Percentiles rank a stretch among this genome's conserved stretches.
Evolutionary conservation across 1,140 invertebrate genomes (phyloP).

Genomic region (Pseudomyrmex concolor): DNA sequence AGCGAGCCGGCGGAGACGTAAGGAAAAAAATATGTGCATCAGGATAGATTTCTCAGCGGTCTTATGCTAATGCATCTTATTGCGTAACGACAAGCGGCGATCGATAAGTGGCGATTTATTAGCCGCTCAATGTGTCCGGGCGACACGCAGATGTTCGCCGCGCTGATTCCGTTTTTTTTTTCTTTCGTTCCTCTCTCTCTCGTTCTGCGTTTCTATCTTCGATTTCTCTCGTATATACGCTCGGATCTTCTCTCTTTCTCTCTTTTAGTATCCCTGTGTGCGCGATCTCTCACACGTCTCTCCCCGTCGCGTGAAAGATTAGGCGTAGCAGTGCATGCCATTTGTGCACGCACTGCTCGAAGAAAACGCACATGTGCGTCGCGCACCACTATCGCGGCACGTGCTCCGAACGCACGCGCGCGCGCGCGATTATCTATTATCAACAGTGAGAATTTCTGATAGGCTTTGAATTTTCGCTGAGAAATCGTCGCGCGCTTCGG

Average conservation of each 20-base stretch:
- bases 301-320: conserved; percentile 44
- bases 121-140: conserved; percentile 36
- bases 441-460: conserved; percentile 34
- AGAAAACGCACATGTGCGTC: conserved; percentile 38
- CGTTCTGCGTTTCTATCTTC: not conserved
- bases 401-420: conserved; percentile 9
- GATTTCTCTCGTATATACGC: not conserved
- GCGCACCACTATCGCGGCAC: conserved; percentile 47
- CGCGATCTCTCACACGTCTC: not conserved
- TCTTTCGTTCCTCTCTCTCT: conserved; percentile 8
- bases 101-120: conserved; percentile 59
- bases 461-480: conserved; percentile 44
- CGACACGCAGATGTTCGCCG: conserved; percentile 58
- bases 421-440: conserved; percentile 38
- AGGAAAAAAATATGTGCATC: conserved; percentile 50
- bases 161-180: conserved; percentile 44
- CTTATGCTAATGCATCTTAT: conserved; percentile 57
- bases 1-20: conserved; percentile 29
- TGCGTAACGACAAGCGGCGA: conserved; percentile 57
- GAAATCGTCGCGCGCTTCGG: conserved; percentile 24
- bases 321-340: conserved; percentile 41
- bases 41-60: conserved; percentile 52
- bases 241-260: conserved; percentile 20
- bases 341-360: conserved; percentile 35
- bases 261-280: not conserved